phyloP scores from a whole-genome alignment of 2,113 vertebrate species.

The Phalacrocorax pelagicus region DNA sequence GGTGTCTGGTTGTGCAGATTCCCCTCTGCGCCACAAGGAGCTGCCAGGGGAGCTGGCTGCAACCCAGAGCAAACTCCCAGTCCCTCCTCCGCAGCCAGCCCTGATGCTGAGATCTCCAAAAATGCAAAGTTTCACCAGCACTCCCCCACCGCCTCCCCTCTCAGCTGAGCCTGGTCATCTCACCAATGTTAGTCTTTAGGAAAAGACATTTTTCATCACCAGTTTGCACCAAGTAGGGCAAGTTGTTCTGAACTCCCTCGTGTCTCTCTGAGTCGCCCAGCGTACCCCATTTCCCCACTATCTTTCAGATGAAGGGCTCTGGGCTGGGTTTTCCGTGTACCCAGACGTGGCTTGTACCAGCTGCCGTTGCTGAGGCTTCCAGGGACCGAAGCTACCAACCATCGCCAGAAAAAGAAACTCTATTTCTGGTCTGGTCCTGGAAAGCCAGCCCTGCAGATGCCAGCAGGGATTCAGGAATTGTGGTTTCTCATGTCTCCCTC shows the following conservation, averaged over 20 bases:
- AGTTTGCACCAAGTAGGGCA: background rate
- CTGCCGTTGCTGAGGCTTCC: background rate
- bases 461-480: constrained; percentile 11
- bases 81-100: background rate
- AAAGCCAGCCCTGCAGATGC: constrained; percentile 2
- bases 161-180: background rate
- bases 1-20: background rate
- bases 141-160: background rate
- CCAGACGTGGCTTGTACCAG: fast-evolving
- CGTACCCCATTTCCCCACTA: fast-evolving
- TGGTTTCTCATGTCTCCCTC: constrained; percentile 2
- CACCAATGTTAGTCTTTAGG: background rate
- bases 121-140: background rate
- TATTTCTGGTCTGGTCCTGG: constrained; percentile 37
- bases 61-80: background rate
- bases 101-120: background rate
- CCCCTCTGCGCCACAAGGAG: background rate
- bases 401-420: constrained; percentile 9
- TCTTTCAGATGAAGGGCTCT: background rate
- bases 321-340: background rate
- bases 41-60: background rate
- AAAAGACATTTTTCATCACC: background rate
- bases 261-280: background rate
- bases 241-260: background rate
- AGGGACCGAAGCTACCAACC: background rate